Evolutionary conservation across 2,797 vertebrate species (phyloP).

Genomic region (Chelonia mydas): DNA sequence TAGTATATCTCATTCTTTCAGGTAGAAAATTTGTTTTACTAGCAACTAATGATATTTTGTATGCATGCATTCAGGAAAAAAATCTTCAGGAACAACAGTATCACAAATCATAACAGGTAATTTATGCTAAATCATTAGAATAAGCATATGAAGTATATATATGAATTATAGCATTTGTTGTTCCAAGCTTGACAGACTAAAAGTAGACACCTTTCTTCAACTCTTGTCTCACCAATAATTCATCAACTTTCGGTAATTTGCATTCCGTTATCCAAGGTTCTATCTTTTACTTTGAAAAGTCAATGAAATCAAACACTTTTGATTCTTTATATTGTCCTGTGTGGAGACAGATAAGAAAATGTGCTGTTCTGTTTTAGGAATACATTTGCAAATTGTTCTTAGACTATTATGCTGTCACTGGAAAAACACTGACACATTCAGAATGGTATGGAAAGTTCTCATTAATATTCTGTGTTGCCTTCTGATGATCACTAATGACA

Average conservation of each 20-base stretch:
- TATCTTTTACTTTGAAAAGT: background rate
- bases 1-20: background rate
- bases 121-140: background rate
- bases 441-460: background rate
- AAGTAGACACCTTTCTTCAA: background rate
- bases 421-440: background rate
- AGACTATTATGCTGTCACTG: background rate
- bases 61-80: background rate
- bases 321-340: background rate
- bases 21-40: background rate
- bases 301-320: background rate
- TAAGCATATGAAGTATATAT: rapidly evolving
- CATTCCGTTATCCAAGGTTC: background rate
- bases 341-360: background rate
- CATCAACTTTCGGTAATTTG: background rate
- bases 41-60: background rate
- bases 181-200: background rate
- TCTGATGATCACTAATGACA: background rate
- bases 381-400: background rate
- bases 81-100: background rate
- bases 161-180: background rate
- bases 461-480: background rate
- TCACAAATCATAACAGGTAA: background rate
- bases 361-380: background rate
- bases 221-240: background rate